Base-by-base conservation (phyloP, 2,888 invertebrate genomes). In the Cyrtodaria siliqua region DNA sequence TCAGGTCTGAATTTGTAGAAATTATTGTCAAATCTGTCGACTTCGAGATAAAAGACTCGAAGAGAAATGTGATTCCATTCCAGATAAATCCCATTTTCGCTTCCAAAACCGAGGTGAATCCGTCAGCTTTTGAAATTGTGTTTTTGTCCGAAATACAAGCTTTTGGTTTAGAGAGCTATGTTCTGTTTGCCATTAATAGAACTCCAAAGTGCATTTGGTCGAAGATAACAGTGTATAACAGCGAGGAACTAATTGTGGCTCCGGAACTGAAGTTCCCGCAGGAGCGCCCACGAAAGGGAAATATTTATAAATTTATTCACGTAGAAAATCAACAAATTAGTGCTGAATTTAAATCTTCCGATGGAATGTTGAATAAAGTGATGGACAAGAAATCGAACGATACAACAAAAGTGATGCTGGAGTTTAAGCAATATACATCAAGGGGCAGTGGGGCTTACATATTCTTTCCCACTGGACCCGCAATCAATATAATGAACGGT, bases 61-160 rank as follows among this genome's bases (percentile, higher is more conserved):
- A 88, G 38, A 60, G 74, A 23, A 73, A 85, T 59, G 71, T 87
- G 63, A 94, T 97, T 0, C 94, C 95, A 3, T 96, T 96, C 88
- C 98, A 98, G 93, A 95, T 98, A n/a, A 96, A 96, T 85, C 98
- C 98, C 0, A 95, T 96, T 12, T 96, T 96, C 96, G 95, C 95
- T 88, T 89, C 87, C 56, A 61, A 82, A 74, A 69, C 88, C 66
- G 82, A 86, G 79, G 72, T 89, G 70, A 44, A 83, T 49, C 61
- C 77, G 49, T 81, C 79, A 14, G 69, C 82, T n/a, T 95, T 94
- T 90, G 94, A 95, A 70, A 87, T 95, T 0, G 89, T 95, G 2
- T 98, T 98, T 92, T 94, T 97, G n/a, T 97, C 96, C 0, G 95
- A 96, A 40, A 92, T 98, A 57, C 95, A 96, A 9, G 95, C 97